phyloP scores from a whole-genome alignment of 2,888 invertebrate genomes.

The Epinotia ramella region DNA sequence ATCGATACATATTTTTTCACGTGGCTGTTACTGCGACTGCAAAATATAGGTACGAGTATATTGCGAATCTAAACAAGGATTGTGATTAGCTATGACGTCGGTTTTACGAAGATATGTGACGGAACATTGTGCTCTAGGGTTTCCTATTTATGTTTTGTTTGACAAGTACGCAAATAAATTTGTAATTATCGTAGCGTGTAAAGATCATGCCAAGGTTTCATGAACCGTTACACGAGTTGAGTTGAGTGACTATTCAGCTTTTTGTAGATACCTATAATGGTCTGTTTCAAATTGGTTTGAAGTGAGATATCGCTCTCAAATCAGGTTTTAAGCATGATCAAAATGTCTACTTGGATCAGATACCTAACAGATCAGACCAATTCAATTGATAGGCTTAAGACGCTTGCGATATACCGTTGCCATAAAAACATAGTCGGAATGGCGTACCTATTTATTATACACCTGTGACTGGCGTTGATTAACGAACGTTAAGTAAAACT shows the following conservation, averaged over 20 bases:
- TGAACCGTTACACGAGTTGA: constrained; percentile 21
- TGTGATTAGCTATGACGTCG: not conserved
- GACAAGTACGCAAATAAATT: not conserved
- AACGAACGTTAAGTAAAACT: no score
- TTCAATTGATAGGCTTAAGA: no score
- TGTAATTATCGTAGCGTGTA: constrained; percentile 20
- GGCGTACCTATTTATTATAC: no score
- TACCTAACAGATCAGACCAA: no score
- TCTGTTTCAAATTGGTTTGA: not conserved
- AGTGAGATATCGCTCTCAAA: not conserved
- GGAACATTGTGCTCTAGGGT: not conserved
- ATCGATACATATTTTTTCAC: no score
- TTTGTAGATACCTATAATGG: not conserved
- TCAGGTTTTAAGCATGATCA: not conserved
- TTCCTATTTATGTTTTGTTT: constrained; percentile 20
- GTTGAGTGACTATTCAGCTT: not conserved
- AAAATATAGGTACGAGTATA: no score
- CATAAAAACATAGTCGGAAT: no score
- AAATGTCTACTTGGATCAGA: not conserved
- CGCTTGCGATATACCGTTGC: no score
- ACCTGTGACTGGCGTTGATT: no score
- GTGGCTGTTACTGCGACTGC: no score
- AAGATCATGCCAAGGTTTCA: constrained; percentile 25
- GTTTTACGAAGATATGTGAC: not conserved
- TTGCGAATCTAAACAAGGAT: not conserved